These are phyloP conservation scores for Oreochromis niloticus DNA, from an alignment of 2,113 vertebrate species.

Conservation along the genomic window DNA sequence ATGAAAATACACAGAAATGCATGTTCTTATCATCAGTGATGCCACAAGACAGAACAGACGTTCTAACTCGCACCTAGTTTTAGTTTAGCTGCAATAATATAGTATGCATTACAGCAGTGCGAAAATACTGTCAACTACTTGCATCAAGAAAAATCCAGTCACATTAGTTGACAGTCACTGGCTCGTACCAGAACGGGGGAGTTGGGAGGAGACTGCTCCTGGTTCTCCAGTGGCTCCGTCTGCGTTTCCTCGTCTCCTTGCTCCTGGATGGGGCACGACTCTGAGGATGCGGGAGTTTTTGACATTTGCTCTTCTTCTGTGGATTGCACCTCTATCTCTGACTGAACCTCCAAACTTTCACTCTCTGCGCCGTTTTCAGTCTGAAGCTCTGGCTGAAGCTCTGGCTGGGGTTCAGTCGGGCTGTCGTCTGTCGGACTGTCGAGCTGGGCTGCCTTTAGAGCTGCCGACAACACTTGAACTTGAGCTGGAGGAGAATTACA, in stretches of 20 bases:
- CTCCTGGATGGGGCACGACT: conserved; percentile 49
- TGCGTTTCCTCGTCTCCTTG: conserved; percentile 56
- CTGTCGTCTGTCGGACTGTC: conserved; percentile 45
- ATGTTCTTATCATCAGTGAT: neutral
- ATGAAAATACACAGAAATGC: neutral
- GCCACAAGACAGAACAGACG: neutral
- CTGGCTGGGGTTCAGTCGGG: neutral
- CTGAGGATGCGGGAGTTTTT: neutral
- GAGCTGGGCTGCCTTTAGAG: conserved; percentile 79
- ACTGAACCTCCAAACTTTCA: conserved; percentile 32
- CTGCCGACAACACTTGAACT: conserved; percentile 83
- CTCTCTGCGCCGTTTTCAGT: conserved; percentile 2
- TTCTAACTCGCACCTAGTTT: neutral
- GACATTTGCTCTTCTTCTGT: conserved; percentile 21
- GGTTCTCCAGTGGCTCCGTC: conserved; percentile 38
- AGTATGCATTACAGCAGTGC: neutral
- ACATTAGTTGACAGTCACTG: neutral
- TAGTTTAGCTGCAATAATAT: neutral
- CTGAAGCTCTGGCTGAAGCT: neutral
- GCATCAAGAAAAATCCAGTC: neutral
- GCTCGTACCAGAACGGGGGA: conserved; percentile 49
- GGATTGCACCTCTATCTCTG: conserved; percentile 14
- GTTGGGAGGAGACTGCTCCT: conserved; percentile 44
- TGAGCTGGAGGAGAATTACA: conserved; percentile 70
- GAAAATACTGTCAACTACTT: neutral